A percentile compares a stretch with the other conserved stretches of the same genome.
Conservation (phyloP, 2,888 invertebrate genomes). For the Diaperis boleti region DNA sequence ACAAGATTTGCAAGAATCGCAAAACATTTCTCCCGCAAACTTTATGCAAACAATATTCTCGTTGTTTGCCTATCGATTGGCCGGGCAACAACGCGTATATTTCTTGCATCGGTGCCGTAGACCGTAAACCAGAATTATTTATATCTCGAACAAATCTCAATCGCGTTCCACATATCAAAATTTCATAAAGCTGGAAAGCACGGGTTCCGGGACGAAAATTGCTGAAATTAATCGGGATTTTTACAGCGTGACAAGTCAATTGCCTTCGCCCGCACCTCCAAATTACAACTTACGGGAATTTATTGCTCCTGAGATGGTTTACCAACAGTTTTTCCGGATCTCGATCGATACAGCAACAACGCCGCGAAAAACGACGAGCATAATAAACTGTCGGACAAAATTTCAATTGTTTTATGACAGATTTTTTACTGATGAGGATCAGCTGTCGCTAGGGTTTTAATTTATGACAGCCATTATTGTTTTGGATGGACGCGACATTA, state of each 20-base stretch:
- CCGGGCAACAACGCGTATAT: not conserved
- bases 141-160: slow-evolving; percentile 31
- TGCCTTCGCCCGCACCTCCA: not conserved
- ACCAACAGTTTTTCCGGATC: not conserved
- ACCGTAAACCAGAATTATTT: slow-evolving; percentile 31
- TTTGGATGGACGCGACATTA: not conserved
- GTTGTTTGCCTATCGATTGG: slow-evolving; percentile 11
- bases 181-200: not conserved
- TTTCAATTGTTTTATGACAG: not conserved
- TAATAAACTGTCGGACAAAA: not conserved
- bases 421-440: not conserved
- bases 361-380: not conserved
- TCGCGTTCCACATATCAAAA: slow-evolving; percentile 27
- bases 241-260: slow-evolving; percentile 3
- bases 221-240: not conserved
- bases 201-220: not conserved
- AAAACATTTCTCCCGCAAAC: not conserved
- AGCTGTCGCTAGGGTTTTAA: not conserved
- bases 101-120: slow-evolving; percentile 15
- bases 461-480: slow-evolving; percentile 2
- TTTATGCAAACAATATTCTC: slow-evolving; percentile 15
- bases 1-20: slow-evolving; percentile 3
- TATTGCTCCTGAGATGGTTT: not conserved
- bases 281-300: not conserved
- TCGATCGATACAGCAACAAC: not conserved